Evolutionary conservation across 2,113 vertebrate genomes (phyloP).

Genomic region (Empidonax alnorum): DNA sequence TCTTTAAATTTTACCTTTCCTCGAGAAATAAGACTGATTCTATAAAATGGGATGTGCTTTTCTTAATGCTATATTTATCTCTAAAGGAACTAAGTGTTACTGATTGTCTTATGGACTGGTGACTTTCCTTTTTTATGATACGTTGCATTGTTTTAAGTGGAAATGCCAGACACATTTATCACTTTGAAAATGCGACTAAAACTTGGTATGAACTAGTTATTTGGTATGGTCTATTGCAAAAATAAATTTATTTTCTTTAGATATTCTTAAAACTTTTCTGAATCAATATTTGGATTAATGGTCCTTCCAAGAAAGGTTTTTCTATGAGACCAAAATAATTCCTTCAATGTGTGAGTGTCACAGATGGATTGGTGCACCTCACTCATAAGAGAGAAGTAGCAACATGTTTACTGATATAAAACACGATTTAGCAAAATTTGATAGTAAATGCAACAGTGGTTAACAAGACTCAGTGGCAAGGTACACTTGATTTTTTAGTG

Average conservation of each 20-base stretch:
- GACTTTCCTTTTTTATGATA: background rate
- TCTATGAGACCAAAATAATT: background rate
- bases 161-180: background rate
- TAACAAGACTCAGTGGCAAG: background rate
- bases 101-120: background rate
- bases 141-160: background rate
- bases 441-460: rapidly evolving
- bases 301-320: background rate
- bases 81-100: background rate
- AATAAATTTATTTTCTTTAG: background rate
- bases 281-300: background rate
- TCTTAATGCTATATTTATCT: background rate
- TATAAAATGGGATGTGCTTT: background rate
- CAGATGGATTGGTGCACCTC: background rate
- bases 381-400: background rate
- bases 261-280: background rate
- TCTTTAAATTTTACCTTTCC: background rate
- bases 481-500: background rate
- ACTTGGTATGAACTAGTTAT: background rate
- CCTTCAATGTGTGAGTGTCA: background rate
- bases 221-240: background rate
- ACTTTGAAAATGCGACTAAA: background rate
- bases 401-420: background rate
- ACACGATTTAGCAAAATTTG: background rate
- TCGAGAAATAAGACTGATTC: background rate